Base-by-base conservation (phyloP, 2,113 vertebrate species). In the Trochalopteron elliotii region DNA sequence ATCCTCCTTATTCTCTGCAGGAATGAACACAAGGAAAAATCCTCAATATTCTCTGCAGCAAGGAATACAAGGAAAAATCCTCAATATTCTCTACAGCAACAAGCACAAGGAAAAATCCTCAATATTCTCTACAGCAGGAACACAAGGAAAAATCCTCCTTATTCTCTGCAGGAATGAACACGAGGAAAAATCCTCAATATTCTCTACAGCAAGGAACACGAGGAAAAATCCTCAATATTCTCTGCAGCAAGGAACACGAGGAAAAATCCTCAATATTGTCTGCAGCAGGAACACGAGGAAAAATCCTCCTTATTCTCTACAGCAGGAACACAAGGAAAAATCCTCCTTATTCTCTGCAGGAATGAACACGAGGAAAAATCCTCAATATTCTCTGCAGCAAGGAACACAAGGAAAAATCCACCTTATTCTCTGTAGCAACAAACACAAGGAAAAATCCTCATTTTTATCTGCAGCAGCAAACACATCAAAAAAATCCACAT, bases 21-120 rank as follows among this genome's bases (percentile, higher is more conserved):
- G 1, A 3, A 28, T n/a, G 9, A 35, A 2, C 9, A 50, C 8
- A 19, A 44, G 69, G 30, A 42, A 45, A 45, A 45, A 39, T 39
- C 37, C 37, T 39, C 37, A n/a, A n/a, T n/a, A n/a, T n/a, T n/a
- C n/a, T n/a, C n/a, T n/a, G n/a, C n/a, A n/a, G n/a, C n/a, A n/a
- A n/a, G n/a, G n/a, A n/a, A n/a, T n/a, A n/a, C 10, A 35, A 25
- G 4, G 76, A 6, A 24, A 83, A 25, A 63, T 7, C 28, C 42
- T 3, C 8, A 0, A 12, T 10, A 21, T 23, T n/a, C 33, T n/a
- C 11, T 23, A 13, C 56, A 57, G 20, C 4, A n/a, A n/a, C 0
- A 2, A 27, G 27, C 10, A 64, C 30, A 11, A 16, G 30, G 40
- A 65, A 45, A n/a, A 44, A 56, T 22, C 33, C 55, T 33, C 7